Evolutionary conservation across 2,113 vertebrate species (phyloP).

Genomic region (Pluvianellus socialis): DNA sequence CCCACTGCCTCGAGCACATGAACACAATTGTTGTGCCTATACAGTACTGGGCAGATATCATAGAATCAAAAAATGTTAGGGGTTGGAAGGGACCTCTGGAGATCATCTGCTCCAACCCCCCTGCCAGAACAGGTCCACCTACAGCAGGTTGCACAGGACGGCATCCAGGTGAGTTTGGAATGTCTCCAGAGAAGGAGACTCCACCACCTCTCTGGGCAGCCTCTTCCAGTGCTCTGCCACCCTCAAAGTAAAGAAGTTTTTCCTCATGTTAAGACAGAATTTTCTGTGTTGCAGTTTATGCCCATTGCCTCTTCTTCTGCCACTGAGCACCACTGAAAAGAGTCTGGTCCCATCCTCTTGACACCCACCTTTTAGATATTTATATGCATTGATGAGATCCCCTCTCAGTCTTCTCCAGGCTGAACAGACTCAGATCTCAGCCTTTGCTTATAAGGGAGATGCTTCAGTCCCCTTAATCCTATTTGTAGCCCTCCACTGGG

Average conservation of each 20-base stretch:
- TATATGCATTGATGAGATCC: neutral
- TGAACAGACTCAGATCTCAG: too few relatives aligned
- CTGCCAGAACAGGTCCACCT: neutral
- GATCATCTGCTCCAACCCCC: neutral
- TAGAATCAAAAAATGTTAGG: neutral
- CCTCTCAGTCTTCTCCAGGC: neutral
- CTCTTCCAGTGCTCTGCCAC: neutral
- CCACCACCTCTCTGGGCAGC: neutral
- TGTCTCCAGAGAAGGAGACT: neutral
- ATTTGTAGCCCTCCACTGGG: neutral
- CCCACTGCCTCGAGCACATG: rapidly evolving
- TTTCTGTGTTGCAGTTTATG: neutral
- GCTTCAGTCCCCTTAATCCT: too few relatives aligned
- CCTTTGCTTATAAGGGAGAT: too few relatives aligned
- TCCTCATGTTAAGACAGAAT: neutral
- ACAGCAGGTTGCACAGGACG: neutral
- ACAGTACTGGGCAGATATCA: neutral
- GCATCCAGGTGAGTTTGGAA: neutral
- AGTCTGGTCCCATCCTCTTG: neutral
- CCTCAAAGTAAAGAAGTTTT: neutral
- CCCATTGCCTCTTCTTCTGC: neutral
- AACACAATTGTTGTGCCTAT: neutral
- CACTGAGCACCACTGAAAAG: neutral
- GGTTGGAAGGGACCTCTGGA: neutral
- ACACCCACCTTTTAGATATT: neutral